Evolutionary conservation across 2,113 vertebrate genomes (phyloP).

Genomic region (Falco punctatus): DNA sequence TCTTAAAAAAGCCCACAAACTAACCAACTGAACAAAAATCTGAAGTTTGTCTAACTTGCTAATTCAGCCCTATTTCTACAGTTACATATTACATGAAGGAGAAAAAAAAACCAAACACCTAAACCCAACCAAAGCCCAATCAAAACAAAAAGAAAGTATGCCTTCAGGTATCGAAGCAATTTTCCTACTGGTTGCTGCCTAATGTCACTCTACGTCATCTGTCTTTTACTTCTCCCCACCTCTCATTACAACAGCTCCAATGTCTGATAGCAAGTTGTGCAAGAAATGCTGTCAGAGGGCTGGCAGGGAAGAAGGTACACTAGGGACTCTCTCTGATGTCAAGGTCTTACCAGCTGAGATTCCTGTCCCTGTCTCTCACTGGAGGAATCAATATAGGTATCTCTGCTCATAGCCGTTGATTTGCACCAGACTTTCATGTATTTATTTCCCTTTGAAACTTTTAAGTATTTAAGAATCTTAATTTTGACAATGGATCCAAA

Average conservation of each 20-base stretch:
- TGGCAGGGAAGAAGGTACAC: not conserved
- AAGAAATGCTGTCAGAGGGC: not conserved
- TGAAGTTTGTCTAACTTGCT: not conserved
- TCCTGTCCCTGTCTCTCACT: not conserved
- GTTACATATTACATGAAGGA: not conserved
- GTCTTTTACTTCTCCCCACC: not conserved
- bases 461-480: not conserved
- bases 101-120: too few species aligned
- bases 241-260: not conserved
- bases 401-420: not conserved
- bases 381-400: fast-evolving
- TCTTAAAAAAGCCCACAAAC: fast-evolving
- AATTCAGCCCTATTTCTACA: not conserved
- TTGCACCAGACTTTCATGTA: not conserved
- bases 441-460: not conserved
- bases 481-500: not conserved
- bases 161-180: not conserved
- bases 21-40: not conserved
- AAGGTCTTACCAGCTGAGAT: not conserved
- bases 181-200: not conserved
- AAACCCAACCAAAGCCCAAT: too few species aligned
- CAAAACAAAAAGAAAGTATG: not conserved
- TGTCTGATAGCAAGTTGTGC: not conserved
- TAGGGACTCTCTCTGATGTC: not conserved
- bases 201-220: not conserved